Base-by-base conservation (phyloP, 2,888 invertebrate genomes). In the Ariolimax columbianus region DNA sequence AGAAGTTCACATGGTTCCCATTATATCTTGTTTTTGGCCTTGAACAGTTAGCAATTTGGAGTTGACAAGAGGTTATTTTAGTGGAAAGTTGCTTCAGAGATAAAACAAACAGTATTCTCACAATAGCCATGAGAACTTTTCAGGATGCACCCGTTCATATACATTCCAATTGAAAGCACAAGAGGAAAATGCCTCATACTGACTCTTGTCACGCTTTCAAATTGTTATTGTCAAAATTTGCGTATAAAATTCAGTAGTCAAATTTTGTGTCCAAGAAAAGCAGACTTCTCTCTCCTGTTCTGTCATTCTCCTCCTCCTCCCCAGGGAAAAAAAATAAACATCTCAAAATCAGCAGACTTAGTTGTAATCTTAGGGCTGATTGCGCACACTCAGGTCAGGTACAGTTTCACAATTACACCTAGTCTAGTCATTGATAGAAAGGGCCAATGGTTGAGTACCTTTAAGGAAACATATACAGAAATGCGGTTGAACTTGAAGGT, bases 1-100 rank as follows among this genome's bases (percentile, higher is more conserved):
- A 84, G 84, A 84, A 86, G 83, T 85, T 87, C 83, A 87, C 83
- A 79, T 81, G 83, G 85, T 85, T 87, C 80, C 80, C 77, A 84
- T 63, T 59, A 47, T 73, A 73, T 55, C 51, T 77, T 33, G 59
- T 14, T 59, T 79, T 84, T 72, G 84, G 79, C 79, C 73, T 63
- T 7, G n/a, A 72, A 33, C 19, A 59, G 38, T 83, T 83, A 84
- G 73, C 84, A 84, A 80, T 84, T 84, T 84, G 78, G 63, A 84
- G 79, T 79, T 40, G 79, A 79, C 84, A 84, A 84, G 84, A 84
- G 84, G 63, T 70, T 33, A 47, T 77, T 68, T 4, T 51, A 43
- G 47, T 3, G 40, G 43, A n/a, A 47, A n/a, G 11, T 73, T 43
- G 43, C 47, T 40, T 38, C 40, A 4, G 17, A 66, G 14, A 17